Evolutionary conservation across 2,888 invertebrate species (phyloP).

Genomic region (Cancer borealis): DNA sequence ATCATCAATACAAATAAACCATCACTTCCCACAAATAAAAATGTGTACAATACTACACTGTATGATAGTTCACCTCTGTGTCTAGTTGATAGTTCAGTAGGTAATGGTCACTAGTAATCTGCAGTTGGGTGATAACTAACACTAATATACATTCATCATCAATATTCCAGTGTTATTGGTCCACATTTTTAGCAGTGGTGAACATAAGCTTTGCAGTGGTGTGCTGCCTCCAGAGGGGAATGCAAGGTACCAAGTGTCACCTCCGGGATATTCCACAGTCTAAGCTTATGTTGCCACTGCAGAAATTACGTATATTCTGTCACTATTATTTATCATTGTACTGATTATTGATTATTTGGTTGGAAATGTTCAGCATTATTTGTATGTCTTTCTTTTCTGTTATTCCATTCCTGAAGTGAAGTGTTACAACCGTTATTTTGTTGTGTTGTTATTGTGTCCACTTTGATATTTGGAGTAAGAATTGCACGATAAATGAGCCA

Average conservation of each 20-base stretch:
- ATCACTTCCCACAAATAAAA: conserved; percentile 34
- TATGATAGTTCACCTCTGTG: conserved; percentile 30
- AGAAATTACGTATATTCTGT: neutral
- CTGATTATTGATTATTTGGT: neutral
- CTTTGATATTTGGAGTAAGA: neutral
- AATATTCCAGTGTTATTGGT: conserved; percentile 8
- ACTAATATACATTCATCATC: neutral
- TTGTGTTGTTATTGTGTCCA: neutral
- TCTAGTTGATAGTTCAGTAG: neutral
- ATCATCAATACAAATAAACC: conserved; percentile 38
- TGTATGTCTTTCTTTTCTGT: neutral
- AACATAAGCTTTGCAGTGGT: conserved; percentile 1
- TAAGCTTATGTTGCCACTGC: neutral
- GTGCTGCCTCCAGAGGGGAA: neutral
- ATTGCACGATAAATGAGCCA: neutral
- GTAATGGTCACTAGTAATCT: neutral
- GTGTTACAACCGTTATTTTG: neutral
- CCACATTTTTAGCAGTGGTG: neutral
- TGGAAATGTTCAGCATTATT: neutral
- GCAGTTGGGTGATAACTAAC: conserved; percentile 11
- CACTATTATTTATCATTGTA: neutral
- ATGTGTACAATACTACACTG: conserved; percentile 33
- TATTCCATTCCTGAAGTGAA: neutral
- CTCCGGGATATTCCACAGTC: neutral
- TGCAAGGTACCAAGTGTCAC: neutral